Conservation (phyloP, 2,888 invertebrate species). For the Caenorhabditis zanzibari region DNA sequence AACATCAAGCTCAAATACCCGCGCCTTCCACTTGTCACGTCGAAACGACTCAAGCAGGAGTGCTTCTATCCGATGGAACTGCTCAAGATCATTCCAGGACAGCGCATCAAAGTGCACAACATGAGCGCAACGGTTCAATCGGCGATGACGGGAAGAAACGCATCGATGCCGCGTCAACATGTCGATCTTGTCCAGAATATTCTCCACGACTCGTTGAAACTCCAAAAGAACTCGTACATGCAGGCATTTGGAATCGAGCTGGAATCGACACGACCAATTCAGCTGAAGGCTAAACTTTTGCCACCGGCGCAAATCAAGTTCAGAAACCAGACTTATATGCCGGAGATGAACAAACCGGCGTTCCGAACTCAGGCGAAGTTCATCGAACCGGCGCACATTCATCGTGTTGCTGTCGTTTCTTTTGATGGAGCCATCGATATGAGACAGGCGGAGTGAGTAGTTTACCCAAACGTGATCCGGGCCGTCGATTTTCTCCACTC, state of each 20-base stretch:
- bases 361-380: conserved; percentile 19
- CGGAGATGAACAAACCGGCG: neutral
- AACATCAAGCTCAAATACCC: conserved; percentile 52
- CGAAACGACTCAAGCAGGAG: neutral
- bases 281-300: conserved; percentile 26
- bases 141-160: conserved; percentile 45
- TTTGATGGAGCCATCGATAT: conserved; percentile 31
- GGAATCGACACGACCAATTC: neutral
- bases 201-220: conserved; percentile 3
- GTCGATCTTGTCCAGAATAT: conserved; percentile 9
- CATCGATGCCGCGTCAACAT: conserved; percentile 41
- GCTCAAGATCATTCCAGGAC: conserved; percentile 56
- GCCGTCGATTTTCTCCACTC: too few species aligned
- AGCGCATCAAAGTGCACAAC: conserved; percentile 48
- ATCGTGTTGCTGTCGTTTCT: conserved; percentile 4
- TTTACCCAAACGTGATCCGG: too few species aligned
- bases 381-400: conserved; percentile 13
- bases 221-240: conserved; percentile 48
- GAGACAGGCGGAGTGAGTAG: conserved; percentile 15
- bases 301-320: conserved; percentile 38
- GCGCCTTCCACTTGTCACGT: conserved; percentile 41
- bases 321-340: conserved; percentile 5
- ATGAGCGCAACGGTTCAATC: conserved; percentile 45
- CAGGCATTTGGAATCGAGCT: conserved; percentile 49
- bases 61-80: conserved; percentile 61